phyloP scores from a whole-genome alignment of 2,888 invertebrate genomes.

The Hedya salicella region DNA sequence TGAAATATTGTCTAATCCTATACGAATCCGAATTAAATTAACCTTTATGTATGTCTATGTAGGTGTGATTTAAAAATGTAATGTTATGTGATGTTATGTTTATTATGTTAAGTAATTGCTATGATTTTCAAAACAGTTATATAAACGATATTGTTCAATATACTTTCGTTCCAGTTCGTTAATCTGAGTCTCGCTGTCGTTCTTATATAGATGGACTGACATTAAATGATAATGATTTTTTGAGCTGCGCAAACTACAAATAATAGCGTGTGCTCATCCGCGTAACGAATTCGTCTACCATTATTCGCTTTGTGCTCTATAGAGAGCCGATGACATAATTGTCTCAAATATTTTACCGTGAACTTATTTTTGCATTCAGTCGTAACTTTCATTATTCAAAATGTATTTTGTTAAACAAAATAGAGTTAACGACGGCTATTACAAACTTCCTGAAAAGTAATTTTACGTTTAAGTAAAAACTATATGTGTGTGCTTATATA shows the following conservation, averaged over 20 bases:
- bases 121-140: slow-evolving; percentile 18
- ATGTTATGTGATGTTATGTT: slow-evolving; percentile 19
- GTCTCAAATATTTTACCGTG: slow-evolving; percentile 16
- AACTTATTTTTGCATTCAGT: slow-evolving; percentile 12
- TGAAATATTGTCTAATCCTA: slow-evolving; percentile 2
- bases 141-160: slow-evolving; percentile 14
- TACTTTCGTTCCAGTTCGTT: slow-evolving; percentile 11
- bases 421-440: slow-evolving; percentile 4
- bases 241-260: slow-evolving; percentile 17
- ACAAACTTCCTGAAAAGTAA: slow-evolving; percentile 39
- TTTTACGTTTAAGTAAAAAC: neutral
- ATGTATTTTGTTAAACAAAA: slow-evolving; percentile 11
- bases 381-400: slow-evolving; percentile 14
- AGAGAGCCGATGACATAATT: slow-evolving; percentile 30
- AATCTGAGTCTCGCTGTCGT: slow-evolving; percentile 24
- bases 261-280: slow-evolving; percentile 46
- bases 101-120: slow-evolving; percentile 10
- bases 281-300: slow-evolving; percentile 52
- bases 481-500: neutral
- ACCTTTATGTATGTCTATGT: slow-evolving; percentile 10
- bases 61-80: slow-evolving; percentile 5
- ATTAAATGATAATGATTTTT: slow-evolving; percentile 46
- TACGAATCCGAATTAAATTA: slow-evolving; percentile 12
- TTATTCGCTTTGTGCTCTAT: slow-evolving; percentile 29
- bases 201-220: slow-evolving; percentile 42